Evolutionary conservation across 2,888 invertebrate species (phyloP), one percentile per base, ranked within the genome.

Genomic region (Trilocha varians): DNA sequence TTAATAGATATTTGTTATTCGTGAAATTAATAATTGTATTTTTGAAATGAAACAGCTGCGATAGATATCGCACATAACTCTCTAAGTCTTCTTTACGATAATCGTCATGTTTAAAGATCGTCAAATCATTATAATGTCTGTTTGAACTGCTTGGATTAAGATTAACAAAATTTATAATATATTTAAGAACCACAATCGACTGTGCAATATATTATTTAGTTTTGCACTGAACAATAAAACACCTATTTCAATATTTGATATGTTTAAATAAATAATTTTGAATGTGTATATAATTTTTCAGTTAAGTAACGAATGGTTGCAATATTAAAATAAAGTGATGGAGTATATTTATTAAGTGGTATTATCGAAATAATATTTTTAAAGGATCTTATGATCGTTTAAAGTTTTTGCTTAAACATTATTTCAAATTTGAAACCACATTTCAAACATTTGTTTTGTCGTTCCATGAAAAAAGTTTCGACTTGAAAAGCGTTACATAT

Each of bases 81-180:
- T 17, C 34, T 39, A 39, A 39, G 33, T 34, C 39, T 39, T 16
- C 33, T 39, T 39, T 39, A 39, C 4, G 39, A 39, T 33, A 9
- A 25, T 25, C 25, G 25, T 25, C n/a, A n/a, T n/a, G n/a, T n/a
- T n/a, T 3, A 9, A 25, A 25, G 8, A 25, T 9, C 25, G 4
- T 25, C 25, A 25, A 25, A 25, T 25, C 11, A 25, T 25, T 25
- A 2, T 25, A 25, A 25, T 25, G 3, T 25, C 25, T 25, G 6
- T 25, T 25, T 9, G 25, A 25, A 25, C 8, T 25, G 25, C 11
- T 25, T 11, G 25, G 11, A 25, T 25, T 25, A 25, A 25, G 25
- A 25, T 25, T 25, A 25, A 25, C 25, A 2, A 3, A 25, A 25
- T 25, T 25, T 25, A 25, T 25, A 25, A 6, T 6, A 25, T 11